Evolutionary conservation across 2,113 vertebrate species (phyloP).

Genomic region (Chrysemys picta): DNA sequence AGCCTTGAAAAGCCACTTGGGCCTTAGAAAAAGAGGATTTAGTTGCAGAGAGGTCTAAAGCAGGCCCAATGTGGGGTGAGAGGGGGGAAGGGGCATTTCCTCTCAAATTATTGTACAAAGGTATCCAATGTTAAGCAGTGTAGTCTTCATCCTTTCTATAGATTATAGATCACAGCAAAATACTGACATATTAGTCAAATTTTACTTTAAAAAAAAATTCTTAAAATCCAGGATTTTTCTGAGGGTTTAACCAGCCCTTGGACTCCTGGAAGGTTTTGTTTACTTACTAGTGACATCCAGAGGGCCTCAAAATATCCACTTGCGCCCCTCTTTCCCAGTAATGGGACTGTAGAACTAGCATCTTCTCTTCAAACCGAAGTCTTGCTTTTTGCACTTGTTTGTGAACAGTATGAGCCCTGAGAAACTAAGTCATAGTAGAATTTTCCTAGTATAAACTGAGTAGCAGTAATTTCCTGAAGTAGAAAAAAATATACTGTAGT

Average conservation of each 20-base stretch:
- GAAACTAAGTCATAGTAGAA: not conserved
- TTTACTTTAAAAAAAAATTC: not conserved
- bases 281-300: not conserved
- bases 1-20: not conserved
- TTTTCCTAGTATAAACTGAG: not conserved
- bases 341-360: not conserved
- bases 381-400: not conserved
- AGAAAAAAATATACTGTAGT: not conserved
- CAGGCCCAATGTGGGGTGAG: not conserved
- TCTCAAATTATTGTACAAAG: not conserved
- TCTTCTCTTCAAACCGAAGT: not conserved
- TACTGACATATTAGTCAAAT: not conserved
- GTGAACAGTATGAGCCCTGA: not conserved
- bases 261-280: not conserved
- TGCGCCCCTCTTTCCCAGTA: not conserved
- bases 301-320: not conserved
- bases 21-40: not conserved
- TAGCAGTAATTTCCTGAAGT: not conserved
- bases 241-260: not conserved
- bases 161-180: not conserved
- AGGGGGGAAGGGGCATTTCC: not conserved
- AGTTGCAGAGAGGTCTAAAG: not conserved
- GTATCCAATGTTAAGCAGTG: not conserved
- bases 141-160: too few relatives aligned
- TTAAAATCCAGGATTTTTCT: not conserved